Base-by-base conservation (phyloP, 2,797 vertebrate genomes). In the Mallotus villosus region DNA sequence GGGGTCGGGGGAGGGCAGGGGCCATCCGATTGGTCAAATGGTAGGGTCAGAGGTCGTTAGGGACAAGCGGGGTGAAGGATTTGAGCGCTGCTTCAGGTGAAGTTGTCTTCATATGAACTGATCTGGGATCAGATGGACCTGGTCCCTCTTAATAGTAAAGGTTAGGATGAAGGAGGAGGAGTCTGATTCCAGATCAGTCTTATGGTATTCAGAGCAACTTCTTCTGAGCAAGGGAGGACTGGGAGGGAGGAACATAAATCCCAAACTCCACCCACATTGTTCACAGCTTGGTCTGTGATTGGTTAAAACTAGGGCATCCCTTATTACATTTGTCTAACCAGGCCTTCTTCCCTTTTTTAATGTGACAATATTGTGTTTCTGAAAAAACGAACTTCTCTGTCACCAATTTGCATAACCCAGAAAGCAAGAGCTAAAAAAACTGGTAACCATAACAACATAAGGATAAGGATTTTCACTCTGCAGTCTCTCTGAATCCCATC, bases 251-350 rank as follows among this genome's bases (percentile, higher is more conserved):
- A 82, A 81, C 81, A 82, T 90, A 78, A 72, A 85, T 83, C 90
- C 78, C 86, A 75, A 80, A 88, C 83, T 89, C 89, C 84, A 81
- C 89, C 83, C 83, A 81, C 84, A 83, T 89, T 85, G 79, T 84
- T 91, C 84, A 90, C 85, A 85, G 76, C 78, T 79, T 80, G 71
- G 82, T 62, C 24, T 72, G 61, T 5, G 51, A 83, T 69, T 62
- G 74, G 81, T 78, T 82, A 77, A 80, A 87, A 80, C 82, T 77
- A 82, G 79, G 81, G 86, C 79, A 84, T 84, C 83, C 85, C 88
- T 87, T 87, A 82, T 87, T 87, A 74, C 64, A 69, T 82, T 80
- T 84, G 72, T 69, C 78, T 83, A 88, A 89, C 86, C 83, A 83
- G 85, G 76, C 78, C 80, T 77, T 78, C 81, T 84, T 70, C 46